phyloP scores from a whole-genome alignment of 1,140 invertebrate genomes.

The Papilio glaucus region DNA sequence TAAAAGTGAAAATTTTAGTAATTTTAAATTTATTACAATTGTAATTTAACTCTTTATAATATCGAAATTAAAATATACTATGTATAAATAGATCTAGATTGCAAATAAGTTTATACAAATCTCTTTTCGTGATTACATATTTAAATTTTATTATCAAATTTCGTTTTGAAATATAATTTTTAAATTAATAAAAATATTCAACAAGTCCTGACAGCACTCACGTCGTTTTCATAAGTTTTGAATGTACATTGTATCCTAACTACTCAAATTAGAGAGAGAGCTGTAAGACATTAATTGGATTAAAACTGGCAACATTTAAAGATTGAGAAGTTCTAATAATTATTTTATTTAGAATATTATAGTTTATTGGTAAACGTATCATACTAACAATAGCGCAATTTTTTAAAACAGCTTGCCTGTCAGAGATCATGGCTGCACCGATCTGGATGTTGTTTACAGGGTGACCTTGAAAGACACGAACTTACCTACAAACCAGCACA shows the following conservation, averaged over 20 bases:
- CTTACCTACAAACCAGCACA: constrained; percentile 70
- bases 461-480: constrained; percentile 56
- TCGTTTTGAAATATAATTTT: background rate
- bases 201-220: background rate
- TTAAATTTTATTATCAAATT: background rate
- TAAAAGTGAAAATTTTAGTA: no score
- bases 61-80: no score
- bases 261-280: background rate
- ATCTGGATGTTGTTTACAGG: constrained; percentile 56
- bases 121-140: no score
- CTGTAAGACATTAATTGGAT: background rate
- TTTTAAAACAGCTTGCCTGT: constrained; percentile 1
- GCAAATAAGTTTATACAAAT: no score
- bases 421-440: constrained; percentile 31
- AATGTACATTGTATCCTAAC: constrained; percentile 2
- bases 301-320: background rate
- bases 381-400: constrained; percentile 7
- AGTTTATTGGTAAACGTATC: background rate
- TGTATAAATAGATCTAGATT: no score
- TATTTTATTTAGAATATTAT: background rate
- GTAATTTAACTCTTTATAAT: no score
- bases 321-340: background rate
- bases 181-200: background rate
- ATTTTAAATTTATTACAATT: no score
- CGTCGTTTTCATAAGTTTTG: background rate